phyloP scores from a whole-genome alignment of 2,797 vertebrate species.

The Eulemur albifrons region DNA sequence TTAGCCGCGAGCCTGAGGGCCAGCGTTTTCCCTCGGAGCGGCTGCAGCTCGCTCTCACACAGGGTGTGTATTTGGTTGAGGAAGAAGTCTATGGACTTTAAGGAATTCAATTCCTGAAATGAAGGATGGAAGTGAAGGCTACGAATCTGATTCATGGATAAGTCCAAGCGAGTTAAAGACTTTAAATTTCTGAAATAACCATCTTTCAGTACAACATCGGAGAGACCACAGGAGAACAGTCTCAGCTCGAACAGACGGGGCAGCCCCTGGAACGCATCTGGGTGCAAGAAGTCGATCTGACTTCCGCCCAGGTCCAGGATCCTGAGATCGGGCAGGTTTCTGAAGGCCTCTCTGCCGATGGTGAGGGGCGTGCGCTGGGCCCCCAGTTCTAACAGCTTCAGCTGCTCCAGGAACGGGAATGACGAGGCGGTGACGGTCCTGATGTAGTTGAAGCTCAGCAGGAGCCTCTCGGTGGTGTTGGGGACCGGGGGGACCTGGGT shows the following conservation, averaged over 20 bases:
- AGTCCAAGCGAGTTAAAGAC: slow-evolving; percentile 86
- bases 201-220: slow-evolving; percentile 84
- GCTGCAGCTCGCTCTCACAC: slow-evolving; percentile 88
- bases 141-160: slow-evolving; percentile 84
- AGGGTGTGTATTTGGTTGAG: slow-evolving; percentile 84
- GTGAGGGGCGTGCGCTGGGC: slow-evolving; percentile 79
- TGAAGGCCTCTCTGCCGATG: slow-evolving; percentile 88
- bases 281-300: slow-evolving; percentile 80
- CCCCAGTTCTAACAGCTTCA: slow-evolving; percentile 84
- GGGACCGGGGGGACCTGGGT: slow-evolving; percentile 86
- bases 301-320: slow-evolving; percentile 85
- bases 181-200: slow-evolving; percentile 87
- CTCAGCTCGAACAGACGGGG: slow-evolving; percentile 80
- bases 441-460: slow-evolving; percentile 87
- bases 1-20: slow-evolving; percentile 82
- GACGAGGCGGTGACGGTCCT: slow-evolving; percentile 82
- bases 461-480: slow-evolving; percentile 80
- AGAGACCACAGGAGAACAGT: slow-evolving; percentile 84
- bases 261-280: slow-evolving; percentile 88
- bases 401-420: slow-evolving; percentile 82
- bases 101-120: slow-evolving; percentile 85
- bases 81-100: slow-evolving; percentile 85
- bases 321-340: slow-evolving; percentile 84
- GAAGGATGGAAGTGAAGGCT: slow-evolving; percentile 86
- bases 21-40: slow-evolving; percentile 89